Evolutionary conservation across 2,113 vertebrate species (phyloP), one percentile per base, ranked within the genome.

Genomic region (Sander lucioperca): DNA sequence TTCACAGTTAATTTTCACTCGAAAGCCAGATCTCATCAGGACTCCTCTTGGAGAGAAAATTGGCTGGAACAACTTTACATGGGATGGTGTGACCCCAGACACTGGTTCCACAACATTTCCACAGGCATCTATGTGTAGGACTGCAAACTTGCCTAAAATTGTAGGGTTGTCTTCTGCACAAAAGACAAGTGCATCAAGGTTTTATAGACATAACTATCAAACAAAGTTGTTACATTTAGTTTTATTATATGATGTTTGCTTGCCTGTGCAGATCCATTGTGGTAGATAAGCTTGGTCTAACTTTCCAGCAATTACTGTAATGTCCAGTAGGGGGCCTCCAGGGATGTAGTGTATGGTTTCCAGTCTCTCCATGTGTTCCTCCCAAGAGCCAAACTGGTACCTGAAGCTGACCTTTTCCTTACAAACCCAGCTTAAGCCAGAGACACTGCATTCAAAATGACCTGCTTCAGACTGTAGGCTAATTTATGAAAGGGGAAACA

Each of bases 361-460:
- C 51, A 70, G 14, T 18, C 61, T 56, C 43, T 65, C 67, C 12
- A 15, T 36, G 48, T 76, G 83, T 50, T 19, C 39, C 56, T 75
- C 66, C 86, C 86, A 88, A 27, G 75, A 85, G 25, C 23, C 9
- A 63, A 85, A 82, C 36, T 67, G 56, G 70, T 82, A 88, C 36
- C 1, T 54, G 3, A 88, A 50, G 71, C 48, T 73, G 66, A 79
- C 43, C 1, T 23, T 62, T 12, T 82, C 74, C 56, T 85, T 45
- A 63, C 71, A 79, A 21, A 45, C 43, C 86, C 86, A 88, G 16
- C 0, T 82, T 19, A 88, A 19, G 9, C 66, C 75, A 58, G 83
- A 85, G 54, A 85, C 62, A 1, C 75, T 64, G 62, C 79, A 88
- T 51, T 88, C 75, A 79, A 76, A 85, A 54, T 2, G 25, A 58